Base-by-base conservation (phyloP, 2,888 invertebrate species). In the Shargacucullia verbasci region DNA sequence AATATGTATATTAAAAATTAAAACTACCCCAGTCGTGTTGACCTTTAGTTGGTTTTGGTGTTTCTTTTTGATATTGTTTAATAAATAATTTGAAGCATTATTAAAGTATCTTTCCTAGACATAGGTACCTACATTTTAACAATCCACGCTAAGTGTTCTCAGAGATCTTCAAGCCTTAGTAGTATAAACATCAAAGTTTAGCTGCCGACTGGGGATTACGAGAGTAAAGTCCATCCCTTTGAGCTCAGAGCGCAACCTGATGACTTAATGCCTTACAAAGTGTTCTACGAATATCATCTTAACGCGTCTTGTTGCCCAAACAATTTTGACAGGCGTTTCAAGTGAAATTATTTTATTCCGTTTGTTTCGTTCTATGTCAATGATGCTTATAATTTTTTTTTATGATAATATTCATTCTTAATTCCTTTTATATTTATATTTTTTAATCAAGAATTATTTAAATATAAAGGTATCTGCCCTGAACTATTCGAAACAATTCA, bases 121-220 rank as follows among this genome's bases (percentile, higher is more conserved):
- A 31, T 48, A 20, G 20, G 20, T 20, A 20, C n/a, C 14, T 29
- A 14, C 8, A 20, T 20, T 20, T 40, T 8, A 25, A 40, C 25
- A 40, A 25, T n/a, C 14, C n/a, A 12, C 33, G 11, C 5, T 44
- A 38, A 13, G 8, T 11, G 9, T 15, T 44, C 27, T 27, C 11
- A 43, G 35, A 47, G 52, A 68, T 68, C 39, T 27, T 6, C n/a
- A 8, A 39, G 31, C 38, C 8, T 52, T 12, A 44, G 25, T 40
- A 25, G 11, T 48, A 34, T 45, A 29, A 53, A 50, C 43, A 56
- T 73, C 34, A 55, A 61, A 68, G 61, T 49, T 43, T 43, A 49
- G 41, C 54, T 13, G 15, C 12, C 37, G 39, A 35, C 52, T 35
- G 45, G 14, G 43, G 55, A 56, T 62, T 48, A 61, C 2, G 38